Conservation (phyloP, 2,113 vertebrate genomes). For the Cichladusa arquata region DNA sequence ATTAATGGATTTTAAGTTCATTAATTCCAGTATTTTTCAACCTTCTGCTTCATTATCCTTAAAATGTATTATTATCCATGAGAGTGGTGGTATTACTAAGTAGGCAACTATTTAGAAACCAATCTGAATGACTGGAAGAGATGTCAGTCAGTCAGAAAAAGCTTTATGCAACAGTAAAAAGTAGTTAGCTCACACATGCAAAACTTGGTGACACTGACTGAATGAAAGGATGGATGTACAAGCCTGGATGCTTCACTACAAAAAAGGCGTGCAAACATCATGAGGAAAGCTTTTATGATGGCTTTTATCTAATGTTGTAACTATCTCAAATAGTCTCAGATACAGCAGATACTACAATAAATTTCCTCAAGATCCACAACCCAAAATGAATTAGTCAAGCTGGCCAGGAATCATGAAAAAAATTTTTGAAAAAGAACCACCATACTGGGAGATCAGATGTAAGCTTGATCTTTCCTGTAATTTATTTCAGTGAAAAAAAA, state of each 20-base stretch:
- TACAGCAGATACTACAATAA: not conserved
- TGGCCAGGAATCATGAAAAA: not conserved
- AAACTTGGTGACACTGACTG: not conserved
- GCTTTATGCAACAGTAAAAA: not conserved
- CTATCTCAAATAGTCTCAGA: not conserved
- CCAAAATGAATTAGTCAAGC: not conserved
- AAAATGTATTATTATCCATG: not conserved
- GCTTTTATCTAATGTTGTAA: not conserved
- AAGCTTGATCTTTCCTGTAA: not conserved
- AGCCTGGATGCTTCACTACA: not conserved
- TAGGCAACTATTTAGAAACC: not conserved
- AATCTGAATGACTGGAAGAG: not conserved
- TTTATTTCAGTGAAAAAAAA: not conserved
- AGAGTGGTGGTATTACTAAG: not conserved
- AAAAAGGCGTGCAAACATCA: not conserved
- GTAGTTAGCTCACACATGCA: not conserved
- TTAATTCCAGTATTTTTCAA: not conserved
- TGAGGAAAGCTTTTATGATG: not conserved
- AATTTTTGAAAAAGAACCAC: not conserved
- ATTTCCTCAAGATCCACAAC: not conserved
- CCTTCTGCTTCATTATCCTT: not conserved
- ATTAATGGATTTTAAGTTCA: not conserved
- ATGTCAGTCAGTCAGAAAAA: not conserved
- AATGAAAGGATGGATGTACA: not conserved
- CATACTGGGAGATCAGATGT: not conserved